These are phyloP conservation scores for Clinocottus analis DNA, from an alignment of 2,113 vertebrate species.

Conservation along the genomic window DNA sequence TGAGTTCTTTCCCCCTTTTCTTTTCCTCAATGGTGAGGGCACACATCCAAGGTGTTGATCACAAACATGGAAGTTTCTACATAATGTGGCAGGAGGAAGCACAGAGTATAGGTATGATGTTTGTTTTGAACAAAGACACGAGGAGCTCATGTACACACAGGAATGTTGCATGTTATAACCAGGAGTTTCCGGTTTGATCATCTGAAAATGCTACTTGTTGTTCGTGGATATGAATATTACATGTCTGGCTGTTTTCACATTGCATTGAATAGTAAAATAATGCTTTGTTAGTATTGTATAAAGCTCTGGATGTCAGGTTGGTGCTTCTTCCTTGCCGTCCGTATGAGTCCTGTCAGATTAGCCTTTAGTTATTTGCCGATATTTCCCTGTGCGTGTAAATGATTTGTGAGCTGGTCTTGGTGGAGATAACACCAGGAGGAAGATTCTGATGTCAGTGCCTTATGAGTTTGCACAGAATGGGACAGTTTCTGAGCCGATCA, in stretches of 20 bases:
- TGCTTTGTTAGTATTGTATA: not conserved
- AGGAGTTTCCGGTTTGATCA: constrained; percentile 57
- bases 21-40: constrained; percentile 62
- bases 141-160: constrained; percentile 68
- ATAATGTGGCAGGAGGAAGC: constrained; percentile 60
- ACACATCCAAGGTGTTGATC: constrained; percentile 72
- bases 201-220: constrained; percentile 8
- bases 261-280: not conserved
- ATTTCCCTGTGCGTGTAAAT: constrained; percentile 74
- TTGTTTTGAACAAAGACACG: constrained; percentile 68
- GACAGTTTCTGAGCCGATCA: constrained; percentile 70
- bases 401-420: constrained; percentile 72
- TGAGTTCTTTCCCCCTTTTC: constrained; percentile 48
- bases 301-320: too few species aligned
- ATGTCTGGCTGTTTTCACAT: not conserved
- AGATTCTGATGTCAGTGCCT: constrained; percentile 67
- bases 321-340: too few species aligned
- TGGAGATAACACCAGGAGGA: constrained; percentile 77
- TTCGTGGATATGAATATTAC: constrained; percentile 4
- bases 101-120: constrained; percentile 54
- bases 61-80: constrained; percentile 66
- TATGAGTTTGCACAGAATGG: constrained; percentile 73
- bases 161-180: constrained; percentile 53
- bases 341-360: constrained; percentile 59
- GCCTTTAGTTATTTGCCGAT: constrained; percentile 73